Evolutionary conservation across 1,140 invertebrate genomes (phyloP).

Genomic region (Hyphantria cunea): DNA sequence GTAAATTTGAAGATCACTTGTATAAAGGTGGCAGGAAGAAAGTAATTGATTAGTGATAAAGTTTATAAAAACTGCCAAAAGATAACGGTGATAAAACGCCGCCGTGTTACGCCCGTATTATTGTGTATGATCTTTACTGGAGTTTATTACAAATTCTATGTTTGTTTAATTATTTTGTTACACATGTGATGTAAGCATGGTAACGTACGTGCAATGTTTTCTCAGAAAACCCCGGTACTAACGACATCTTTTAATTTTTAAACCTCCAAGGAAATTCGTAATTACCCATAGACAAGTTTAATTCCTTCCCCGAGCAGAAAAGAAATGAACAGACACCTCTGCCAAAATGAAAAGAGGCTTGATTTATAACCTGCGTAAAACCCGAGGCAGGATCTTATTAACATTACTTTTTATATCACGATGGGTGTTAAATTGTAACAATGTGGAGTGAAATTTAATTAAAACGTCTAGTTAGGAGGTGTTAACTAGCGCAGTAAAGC

Average conservation of each 20-base stretch:
- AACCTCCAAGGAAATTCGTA: conserved; percentile 40
- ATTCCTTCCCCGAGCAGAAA: conserved; percentile 58
- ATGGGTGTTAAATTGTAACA: conserved; percentile 70
- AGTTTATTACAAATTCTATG: too few relatives aligned
- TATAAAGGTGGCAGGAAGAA: too few relatives aligned
- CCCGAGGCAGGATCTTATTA: conserved; percentile 68
- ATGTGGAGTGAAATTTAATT: conserved; percentile 76
- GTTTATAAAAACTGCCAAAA: too few relatives aligned
- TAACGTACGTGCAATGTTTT: too few relatives aligned
- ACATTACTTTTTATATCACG: conserved; percentile 79
- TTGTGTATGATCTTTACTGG: too few relatives aligned
- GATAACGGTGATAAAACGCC: too few relatives aligned
- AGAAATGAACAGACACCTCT: conserved; percentile 70
- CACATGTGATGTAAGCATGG: too few relatives aligned
- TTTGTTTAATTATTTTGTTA: too few relatives aligned
- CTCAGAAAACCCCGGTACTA: not conserved
- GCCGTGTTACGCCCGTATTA: too few relatives aligned
- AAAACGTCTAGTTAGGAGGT: conserved; percentile 65
- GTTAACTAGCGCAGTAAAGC: conserved; percentile 51
- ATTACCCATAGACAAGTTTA: conserved; percentile 63
- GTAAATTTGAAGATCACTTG: too few relatives aligned
- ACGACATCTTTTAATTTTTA: conserved; percentile 26
- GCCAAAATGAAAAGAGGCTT: conserved; percentile 75
- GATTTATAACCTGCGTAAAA: conserved; percentile 73
- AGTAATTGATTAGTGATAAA: too few relatives aligned